Conservation (phyloP, 2,797 vertebrate species). For the Anableps anableps region DNA sequence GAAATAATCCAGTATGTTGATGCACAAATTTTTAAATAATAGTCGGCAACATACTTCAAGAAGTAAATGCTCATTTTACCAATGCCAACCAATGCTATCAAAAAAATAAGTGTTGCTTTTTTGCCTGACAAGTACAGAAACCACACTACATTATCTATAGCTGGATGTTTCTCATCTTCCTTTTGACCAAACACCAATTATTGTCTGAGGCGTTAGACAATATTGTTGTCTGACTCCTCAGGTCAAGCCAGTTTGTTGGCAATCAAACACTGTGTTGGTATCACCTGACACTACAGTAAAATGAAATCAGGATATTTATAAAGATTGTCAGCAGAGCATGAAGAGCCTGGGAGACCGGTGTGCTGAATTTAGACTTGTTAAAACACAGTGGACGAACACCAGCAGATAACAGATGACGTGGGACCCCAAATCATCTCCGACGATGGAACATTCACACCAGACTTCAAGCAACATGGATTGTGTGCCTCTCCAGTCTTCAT, state of each 20-base stretch:
- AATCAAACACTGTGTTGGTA: background rate
- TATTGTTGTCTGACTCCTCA: background rate
- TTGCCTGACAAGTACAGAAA: background rate
- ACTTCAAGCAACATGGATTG: background rate
- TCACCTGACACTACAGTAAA: background rate
- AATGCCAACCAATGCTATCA: background rate
- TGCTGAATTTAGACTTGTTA: background rate
- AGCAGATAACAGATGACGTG: background rate
- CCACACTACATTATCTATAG: too few species aligned
- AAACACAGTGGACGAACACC: background rate
- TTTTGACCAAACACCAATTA: background rate
- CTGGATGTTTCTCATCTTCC: background rate
- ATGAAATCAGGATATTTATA: background rate
- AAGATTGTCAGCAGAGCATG: background rate
- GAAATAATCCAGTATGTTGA: background rate
- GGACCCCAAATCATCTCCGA: background rate
- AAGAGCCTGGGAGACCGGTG: background rate
- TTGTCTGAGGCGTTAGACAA: background rate
- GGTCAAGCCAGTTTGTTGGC: background rate
- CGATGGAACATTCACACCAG: background rate
- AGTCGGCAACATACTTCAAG: too few species aligned
- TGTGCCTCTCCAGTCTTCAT: background rate
- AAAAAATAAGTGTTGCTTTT: background rate
- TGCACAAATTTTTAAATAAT: too few species aligned
- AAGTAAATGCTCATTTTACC: too few species aligned